Conservation (phyloP, 2,888 invertebrate genomes). For the Schrankia costaestrigalis region DNA sequence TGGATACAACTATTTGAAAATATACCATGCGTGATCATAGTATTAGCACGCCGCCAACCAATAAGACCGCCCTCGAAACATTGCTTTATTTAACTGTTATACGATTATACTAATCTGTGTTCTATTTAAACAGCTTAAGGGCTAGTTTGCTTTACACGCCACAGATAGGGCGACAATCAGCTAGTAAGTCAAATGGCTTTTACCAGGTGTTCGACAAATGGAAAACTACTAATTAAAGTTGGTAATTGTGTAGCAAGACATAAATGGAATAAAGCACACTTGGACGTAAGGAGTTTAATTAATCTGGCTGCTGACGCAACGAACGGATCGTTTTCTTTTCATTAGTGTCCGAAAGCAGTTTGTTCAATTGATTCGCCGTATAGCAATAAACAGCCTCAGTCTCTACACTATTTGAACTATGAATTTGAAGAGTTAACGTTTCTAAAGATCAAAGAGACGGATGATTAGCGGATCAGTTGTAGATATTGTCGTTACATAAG, state of each 20-base stretch:
- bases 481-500: slow-evolving; percentile 67
- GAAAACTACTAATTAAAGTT: slow-evolving; percentile 75
- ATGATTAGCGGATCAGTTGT: slow-evolving; percentile 70
- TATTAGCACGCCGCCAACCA: slow-evolving; percentile 66
- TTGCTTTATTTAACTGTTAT: slow-evolving; percentile 54
- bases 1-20: slow-evolving; percentile 72
- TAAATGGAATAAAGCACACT: slow-evolving; percentile 62
- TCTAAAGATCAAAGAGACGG: slow-evolving; percentile 49
- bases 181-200: slow-evolving; percentile 68
- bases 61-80: slow-evolving; percentile 60
- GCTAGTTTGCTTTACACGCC: slow-evolving; percentile 37
- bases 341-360: slow-evolving; percentile 65
- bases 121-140: slow-evolving; percentile 45
- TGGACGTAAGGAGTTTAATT: slow-evolving; percentile 70
- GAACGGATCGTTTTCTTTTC: slow-evolving; percentile 63
- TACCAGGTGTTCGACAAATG: slow-evolving; percentile 71
- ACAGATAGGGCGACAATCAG: slow-evolving; percentile 44
- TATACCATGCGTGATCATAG: slow-evolving; percentile 68
- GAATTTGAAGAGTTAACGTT: slow-evolving; percentile 71
- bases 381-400: slow-evolving; percentile 60
- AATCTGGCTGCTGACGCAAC: slow-evolving; percentile 66
- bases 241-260: slow-evolving; percentile 54
- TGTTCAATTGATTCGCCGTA: slow-evolving; percentile 68
- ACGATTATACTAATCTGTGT: slow-evolving; percentile 43
- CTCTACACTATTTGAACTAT: slow-evolving; percentile 60